Base-by-base conservation (phyloP, 2,797 vertebrate species). In the Mareca penelope region DNA sequence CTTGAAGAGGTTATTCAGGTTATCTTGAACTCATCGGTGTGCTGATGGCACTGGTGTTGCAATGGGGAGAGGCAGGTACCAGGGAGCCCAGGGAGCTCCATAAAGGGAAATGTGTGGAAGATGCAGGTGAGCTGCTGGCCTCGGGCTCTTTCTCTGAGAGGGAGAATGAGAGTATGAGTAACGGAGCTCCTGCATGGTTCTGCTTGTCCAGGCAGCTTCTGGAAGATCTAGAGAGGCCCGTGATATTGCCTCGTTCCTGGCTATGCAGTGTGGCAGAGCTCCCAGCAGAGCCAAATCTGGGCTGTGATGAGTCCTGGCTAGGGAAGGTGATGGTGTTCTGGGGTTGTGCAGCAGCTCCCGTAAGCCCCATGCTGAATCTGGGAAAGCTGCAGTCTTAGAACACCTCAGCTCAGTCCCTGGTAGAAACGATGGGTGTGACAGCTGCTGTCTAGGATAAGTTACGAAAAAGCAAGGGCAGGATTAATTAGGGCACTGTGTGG, bases 31-130 rank as follows among this genome's bases (percentile, higher is more conserved):
- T 82, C 26, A 52, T 76, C 0, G 2, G 75, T 0, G 0, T 59
- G 29, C n/a, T 90, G 44, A 77, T 91, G 44, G 11, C 75, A 26
- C 35, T 28, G 46, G 0, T 84, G 77, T 85, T 94, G 56, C 70
- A 61, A 84, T 24, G 39, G 56, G 71, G 60, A 88, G 80, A 35
- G 48, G 48, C 89, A 73, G 78, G 59, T 81, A 60, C 46, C 13
- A 33, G 56, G 56, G 33, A 56, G 50, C 59, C 52, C 60, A n/a
- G 22, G 0, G n/a, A 77, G 80, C n/a, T n/a, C 78, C 55, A 69
- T 87, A 71, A 82, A 93, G 80, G 89, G 83, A 93, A 82, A 37
- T 31, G 78, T 77, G 37, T 64, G 23, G 46, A 76, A 85, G 72
- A 52, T 82, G 57, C 14, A 46, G 55, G 53, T 90, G 86, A 93